Evolutionary conservation across 2,797 vertebrate genomes (phyloP).

Genomic region (Neosalanx taihuensis): DNA sequence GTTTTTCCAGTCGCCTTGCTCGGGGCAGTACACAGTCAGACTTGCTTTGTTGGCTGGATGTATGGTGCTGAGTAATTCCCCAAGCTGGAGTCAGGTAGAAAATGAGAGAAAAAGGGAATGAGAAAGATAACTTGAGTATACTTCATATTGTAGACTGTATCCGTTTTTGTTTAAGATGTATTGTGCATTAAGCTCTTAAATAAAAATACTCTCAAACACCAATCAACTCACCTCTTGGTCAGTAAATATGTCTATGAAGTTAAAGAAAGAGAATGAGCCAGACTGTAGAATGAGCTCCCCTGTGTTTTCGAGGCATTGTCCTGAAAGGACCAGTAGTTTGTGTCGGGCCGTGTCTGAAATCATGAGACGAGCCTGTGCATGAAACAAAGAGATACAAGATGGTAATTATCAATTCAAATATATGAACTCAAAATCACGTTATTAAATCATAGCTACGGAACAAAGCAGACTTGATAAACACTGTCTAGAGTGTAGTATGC

Average conservation of each 20-base stretch:
- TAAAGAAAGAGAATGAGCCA: conserved; percentile 95
- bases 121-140: too few species aligned
- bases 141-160: not conserved
- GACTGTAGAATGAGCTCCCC: conserved; percentile 96
- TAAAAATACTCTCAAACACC: not conserved
- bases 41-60: conserved; percentile 96
- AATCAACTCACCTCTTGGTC: conserved; percentile 87
- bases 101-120: too few species aligned
- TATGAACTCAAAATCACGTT: not conserved
- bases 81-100: conserved; percentile 75
- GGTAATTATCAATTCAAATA: not conserved
- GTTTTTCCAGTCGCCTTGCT: conserved; percentile 97
- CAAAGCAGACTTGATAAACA: too few species aligned
- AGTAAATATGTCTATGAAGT: conserved; percentile 97
- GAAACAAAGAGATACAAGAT: conserved; percentile 2
- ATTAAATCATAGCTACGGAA: too few species aligned
- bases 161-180: not conserved
- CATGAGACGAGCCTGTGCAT: conserved; percentile 87
- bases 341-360: conserved; percentile 92
- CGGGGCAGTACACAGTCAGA: conserved; percentile 90
- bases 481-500: not conserved
- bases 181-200: not conserved
- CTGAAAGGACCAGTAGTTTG: conserved; percentile 91
- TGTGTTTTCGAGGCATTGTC: conserved; percentile 92
- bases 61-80: conserved; percentile 93